Evolutionary conservation across 2,113 vertebrate genomes (phyloP).

Genomic region (Rafetus swinhoei): DNA sequence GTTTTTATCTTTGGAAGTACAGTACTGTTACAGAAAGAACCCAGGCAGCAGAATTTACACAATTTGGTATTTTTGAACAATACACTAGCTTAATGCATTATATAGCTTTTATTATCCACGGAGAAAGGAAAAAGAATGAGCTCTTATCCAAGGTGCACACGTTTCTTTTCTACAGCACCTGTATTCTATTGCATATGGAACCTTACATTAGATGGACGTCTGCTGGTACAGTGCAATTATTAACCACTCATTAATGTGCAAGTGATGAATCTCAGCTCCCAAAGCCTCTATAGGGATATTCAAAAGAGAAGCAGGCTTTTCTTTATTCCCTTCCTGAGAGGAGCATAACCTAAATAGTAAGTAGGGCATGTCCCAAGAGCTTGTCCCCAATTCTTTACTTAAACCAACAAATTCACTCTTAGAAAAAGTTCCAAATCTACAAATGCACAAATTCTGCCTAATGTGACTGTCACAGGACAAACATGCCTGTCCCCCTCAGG

Average conservation of each 20-base stretch:
- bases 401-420: neutral
- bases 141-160: neutral
- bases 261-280: neutral
- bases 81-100: neutral
- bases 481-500: too few species aligned
- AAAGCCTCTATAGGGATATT: slow-evolving; percentile 28
- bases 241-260: neutral
- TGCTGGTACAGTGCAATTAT: neutral
- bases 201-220: neutral
- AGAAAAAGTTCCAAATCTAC: neutral
- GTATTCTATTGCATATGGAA: neutral
- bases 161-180: neutral
- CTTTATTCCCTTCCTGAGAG: slow-evolving; percentile 14
- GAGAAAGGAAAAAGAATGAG: neutral
- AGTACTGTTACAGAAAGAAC: neutral
- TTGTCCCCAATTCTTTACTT: slow-evolving; percentile 30
- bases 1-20: neutral
- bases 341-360: slow-evolving; percentile 33
- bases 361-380: slow-evolving; percentile 31
- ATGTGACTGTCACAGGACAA: neutral
- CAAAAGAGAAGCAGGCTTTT: slow-evolving; percentile 10
- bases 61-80: neutral
- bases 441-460: neutral
- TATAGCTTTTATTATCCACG: neutral
- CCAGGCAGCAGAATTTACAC: neutral